Evolutionary conservation across 2,113 vertebrate species (phyloP).

Genomic region (Nestor notabilis): DNA sequence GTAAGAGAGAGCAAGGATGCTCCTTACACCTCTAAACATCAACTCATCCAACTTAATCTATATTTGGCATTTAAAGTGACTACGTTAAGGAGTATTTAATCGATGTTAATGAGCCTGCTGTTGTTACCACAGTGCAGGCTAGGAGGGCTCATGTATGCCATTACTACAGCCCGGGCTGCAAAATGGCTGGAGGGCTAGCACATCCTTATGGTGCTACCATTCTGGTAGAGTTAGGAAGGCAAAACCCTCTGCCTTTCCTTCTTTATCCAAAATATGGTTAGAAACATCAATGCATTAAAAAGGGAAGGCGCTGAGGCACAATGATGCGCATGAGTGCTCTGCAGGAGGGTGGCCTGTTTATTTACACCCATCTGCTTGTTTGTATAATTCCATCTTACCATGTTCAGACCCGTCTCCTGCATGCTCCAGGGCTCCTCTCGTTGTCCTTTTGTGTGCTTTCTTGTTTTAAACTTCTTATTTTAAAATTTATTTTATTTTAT

Average conservation of each 20-base stretch:
- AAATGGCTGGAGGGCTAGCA: background rate
- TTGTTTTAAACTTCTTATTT: background rate
- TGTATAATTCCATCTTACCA: background rate
- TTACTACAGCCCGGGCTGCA: background rate
- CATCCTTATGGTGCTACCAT: background rate
- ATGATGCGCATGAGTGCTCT: background rate
- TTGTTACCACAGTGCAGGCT: background rate
- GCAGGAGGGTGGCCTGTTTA: background rate
- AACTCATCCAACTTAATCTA: slow-evolving; percentile 8
- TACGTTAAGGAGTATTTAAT: background rate
- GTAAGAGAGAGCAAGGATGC: background rate
- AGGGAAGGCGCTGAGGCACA: rapidly evolving
- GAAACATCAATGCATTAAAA: background rate
- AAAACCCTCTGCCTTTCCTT: background rate
- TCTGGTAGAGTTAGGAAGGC: background rate
- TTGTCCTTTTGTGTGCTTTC: background rate
- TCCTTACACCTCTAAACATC: background rate
- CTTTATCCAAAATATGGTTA: background rate
- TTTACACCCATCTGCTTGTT: background rate
- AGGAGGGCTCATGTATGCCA: rapidly evolving
- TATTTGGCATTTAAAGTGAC: background rate
- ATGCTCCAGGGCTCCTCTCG: background rate
- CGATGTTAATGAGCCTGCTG: background rate
- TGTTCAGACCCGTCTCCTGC: background rate
- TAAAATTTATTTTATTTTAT: background rate